These are phyloP conservation scores for Coptotermes formosanus DNA, from an alignment of 1,140 invertebrate species.

Conservation along the genomic window DNA sequence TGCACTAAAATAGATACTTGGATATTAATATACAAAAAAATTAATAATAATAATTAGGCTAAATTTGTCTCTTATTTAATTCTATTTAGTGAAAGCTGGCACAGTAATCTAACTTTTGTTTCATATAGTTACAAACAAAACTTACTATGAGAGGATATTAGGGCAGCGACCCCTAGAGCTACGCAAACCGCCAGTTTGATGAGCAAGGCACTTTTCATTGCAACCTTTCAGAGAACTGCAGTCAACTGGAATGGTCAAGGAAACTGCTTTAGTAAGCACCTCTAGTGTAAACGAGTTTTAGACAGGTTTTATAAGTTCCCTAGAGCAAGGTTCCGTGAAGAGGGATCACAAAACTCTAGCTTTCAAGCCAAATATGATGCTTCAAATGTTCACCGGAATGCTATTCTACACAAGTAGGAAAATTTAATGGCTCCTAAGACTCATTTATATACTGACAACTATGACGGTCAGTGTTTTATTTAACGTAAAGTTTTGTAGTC, in stretches of 20 bases:
- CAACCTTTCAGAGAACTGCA: not conserved
- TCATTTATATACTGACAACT: too few relatives aligned
- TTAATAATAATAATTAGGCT: not conserved
- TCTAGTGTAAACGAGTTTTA: not conserved
- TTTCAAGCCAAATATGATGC: not conserved
- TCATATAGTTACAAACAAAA: not conserved
- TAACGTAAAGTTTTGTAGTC: too few relatives aligned
- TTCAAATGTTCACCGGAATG: not conserved
- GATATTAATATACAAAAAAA: too few relatives aligned
- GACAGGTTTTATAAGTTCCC: not conserved
- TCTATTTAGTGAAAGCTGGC: not conserved
- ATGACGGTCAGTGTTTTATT: too few relatives aligned
- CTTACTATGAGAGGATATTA: not conserved
- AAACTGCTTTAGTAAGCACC: not conserved
- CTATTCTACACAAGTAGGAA: too few relatives aligned
- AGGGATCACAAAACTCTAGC: not conserved
- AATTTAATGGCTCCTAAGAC: too few relatives aligned
- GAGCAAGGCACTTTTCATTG: not conserved
- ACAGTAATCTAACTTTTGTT: not conserved
- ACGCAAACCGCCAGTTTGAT: not conserved
- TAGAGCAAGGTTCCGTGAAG: not conserved
- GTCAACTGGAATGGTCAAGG: not conserved
- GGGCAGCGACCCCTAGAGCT: too few relatives aligned
- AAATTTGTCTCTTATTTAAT: not conserved
- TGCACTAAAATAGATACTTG: too few relatives aligned